Evolutionary conservation across 2,888 invertebrate genomes (phyloP).

Genomic region (Euzophera pinguis): DNA sequence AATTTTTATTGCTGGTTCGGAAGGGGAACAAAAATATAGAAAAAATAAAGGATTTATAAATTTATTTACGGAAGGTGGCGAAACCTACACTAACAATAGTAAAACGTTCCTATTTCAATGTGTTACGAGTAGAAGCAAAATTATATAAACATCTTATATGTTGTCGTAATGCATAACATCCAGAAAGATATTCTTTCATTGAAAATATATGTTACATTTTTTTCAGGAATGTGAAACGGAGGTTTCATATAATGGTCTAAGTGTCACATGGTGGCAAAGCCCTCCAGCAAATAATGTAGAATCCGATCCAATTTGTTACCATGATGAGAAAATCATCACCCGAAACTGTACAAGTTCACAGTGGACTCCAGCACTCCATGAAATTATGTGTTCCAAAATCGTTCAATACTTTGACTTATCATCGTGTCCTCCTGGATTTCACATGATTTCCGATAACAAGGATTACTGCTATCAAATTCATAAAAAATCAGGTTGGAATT

Average conservation of each 20-base stretch:
- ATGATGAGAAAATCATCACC: slow-evolving; percentile 40
- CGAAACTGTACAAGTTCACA: slow-evolving; percentile 49
- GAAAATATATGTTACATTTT: too few species aligned
- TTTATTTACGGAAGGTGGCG: too few species aligned
- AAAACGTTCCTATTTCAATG: too few species aligned
- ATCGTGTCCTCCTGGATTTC: slow-evolving; percentile 56
- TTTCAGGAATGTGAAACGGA: slow-evolving; percentile 57
- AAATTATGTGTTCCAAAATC: slow-evolving; percentile 47
- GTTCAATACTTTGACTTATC: slow-evolving; percentile 42
- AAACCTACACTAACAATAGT: too few species aligned
- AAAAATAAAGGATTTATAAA: too few species aligned
- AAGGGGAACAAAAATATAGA: too few species aligned
- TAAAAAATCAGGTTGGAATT: slow-evolving; percentile 46
- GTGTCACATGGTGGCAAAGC: slow-evolving; percentile 52
- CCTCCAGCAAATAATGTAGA: slow-evolving; percentile 37
- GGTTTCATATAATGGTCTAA: slow-evolving; percentile 42
- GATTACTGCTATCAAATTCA: slow-evolving; percentile 58
- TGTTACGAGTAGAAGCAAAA: too few species aligned
- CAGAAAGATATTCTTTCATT: too few species aligned
- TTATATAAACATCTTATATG: too few species aligned
- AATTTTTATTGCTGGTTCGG: too few species aligned
- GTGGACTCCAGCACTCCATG: slow-evolving; percentile 48
- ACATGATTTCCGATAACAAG: slow-evolving; percentile 45
- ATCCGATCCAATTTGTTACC: slow-evolving; percentile 56
- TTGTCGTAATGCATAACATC: too few species aligned